phyloP scores from a whole-genome alignment of 2,888 invertebrate species.

The Xanthorhoe spadicearia region DNA sequence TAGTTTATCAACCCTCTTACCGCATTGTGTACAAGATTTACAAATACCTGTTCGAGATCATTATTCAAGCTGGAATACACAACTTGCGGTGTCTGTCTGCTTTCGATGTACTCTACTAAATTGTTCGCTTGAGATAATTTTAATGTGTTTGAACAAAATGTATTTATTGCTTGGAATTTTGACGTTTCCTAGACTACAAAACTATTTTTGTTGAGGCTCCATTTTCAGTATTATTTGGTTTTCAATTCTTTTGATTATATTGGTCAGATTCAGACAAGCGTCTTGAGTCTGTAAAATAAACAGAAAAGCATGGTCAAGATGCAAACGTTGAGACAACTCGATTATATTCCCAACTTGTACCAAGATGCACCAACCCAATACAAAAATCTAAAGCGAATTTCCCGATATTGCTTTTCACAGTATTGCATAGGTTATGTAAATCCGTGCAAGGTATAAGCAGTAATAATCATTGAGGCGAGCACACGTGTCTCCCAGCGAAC shows the following conservation, averaged over 20 bases:
- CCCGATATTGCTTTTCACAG: constrained; percentile 38
- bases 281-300: neutral
- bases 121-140: constrained; percentile 17
- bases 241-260: neutral
- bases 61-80: constrained; percentile 49
- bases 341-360: constrained; percentile 4
- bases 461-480: constrained; percentile 76
- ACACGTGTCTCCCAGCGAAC: constrained; percentile 70
- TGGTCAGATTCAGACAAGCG: neutral
- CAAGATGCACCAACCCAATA: constrained; percentile 28
- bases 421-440: constrained; percentile 44
- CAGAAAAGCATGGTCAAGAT: neutral
- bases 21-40: constrained; percentile 71
- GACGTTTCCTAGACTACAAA: neutral
- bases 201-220: neutral
- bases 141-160: neutral
- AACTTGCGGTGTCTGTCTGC: constrained; percentile 29
- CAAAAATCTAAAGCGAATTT: constrained; percentile 27
- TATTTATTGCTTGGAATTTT: neutral
- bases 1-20: constrained; percentile 77
- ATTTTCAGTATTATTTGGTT: neutral
- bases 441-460: constrained; percentile 65
- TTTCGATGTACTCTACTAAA: constrained; percentile 8
- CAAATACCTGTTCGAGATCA: constrained; percentile 60
- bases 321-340: neutral